A percentile compares a stretch with the other conserved stretches of the same genome.
These are phyloP conservation scores for Andrena camellia DNA, from an alignment of 2,888 invertebrate genomes.

Conservation along the genomic window DNA sequence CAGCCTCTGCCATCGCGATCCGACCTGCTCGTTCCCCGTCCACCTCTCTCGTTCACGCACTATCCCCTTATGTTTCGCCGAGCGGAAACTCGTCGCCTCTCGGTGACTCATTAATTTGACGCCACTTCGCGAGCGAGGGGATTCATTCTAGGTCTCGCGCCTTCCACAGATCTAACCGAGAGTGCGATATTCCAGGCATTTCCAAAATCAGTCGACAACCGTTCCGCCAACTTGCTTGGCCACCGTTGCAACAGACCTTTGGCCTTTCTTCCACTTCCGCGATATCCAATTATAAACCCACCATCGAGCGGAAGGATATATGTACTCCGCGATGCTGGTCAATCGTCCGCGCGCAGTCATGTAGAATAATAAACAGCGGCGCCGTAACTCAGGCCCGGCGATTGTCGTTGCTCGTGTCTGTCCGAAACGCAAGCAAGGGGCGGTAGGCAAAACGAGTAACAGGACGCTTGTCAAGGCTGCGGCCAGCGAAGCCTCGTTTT, in stretches of 20 bases:
- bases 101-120: conserved; percentile 66
- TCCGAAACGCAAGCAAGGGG: background rate
- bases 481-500: conserved; percentile 50
- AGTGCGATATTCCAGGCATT: background rate
- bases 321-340: background rate
- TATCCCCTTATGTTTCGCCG: conserved; percentile 36
- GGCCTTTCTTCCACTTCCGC: background rate
- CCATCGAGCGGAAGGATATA: too few relatives aligned
- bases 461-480: conserved; percentile 21
- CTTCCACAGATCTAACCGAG: conserved; percentile 10
- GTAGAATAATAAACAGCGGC: background rate
- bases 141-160: conserved; percentile 30
- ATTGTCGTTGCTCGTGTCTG: conserved; percentile 28
- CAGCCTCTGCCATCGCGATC: conserved; percentile 3
- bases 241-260: background rate
- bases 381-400: background rate
- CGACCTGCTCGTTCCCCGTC: conserved; percentile 20
- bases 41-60: conserved; percentile 17
- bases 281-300: too few relatives aligned
- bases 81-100: conserved; percentile 55
- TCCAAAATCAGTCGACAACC: conserved; percentile 15
- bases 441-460: conserved; percentile 23
- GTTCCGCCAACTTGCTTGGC: background rate
- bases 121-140: conserved; percentile 47
- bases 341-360: background rate